A percentile compares a stretch with the other conserved stretches of the same genome.
Evolutionary conservation across 2,113 vertebrate species (phyloP).

Genomic region (Recurvirostra avosetta): DNA sequence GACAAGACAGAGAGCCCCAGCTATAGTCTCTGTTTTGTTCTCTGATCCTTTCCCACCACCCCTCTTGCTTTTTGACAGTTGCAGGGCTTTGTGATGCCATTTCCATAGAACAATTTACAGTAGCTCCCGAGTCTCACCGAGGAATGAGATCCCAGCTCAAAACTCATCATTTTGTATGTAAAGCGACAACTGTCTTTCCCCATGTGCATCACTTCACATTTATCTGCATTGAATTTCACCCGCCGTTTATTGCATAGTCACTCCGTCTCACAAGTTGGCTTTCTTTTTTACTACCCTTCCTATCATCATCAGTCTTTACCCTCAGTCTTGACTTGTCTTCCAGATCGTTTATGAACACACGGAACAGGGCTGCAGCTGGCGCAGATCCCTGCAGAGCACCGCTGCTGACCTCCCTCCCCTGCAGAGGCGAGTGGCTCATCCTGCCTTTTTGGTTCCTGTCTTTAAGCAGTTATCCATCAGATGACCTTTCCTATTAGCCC

Average conservation of each 20-base stretch:
- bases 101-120: neutral
- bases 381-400: neutral
- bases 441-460: neutral
- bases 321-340: neutral
- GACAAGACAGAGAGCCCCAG: neutral
- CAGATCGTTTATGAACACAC: neutral
- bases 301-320: neutral
- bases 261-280: neutral
- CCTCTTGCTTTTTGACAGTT: neutral
- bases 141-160: neutral
- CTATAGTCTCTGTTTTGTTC: neutral
- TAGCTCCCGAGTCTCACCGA: neutral
- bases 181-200: neutral
- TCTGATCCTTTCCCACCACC: neutral
- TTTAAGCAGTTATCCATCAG: neutral
- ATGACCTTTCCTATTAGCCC: neutral
- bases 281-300: neutral
- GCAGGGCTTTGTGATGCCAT: neutral
- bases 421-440: neutral
- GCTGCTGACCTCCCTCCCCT: neutral
- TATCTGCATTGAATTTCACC: neutral
- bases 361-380: neutral
- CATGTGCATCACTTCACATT: neutral
- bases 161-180: neutral
- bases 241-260: neutral